Base-by-base conservation (phyloP, 92 coral and sea anemone genomes). In the Bergia puertoricense region DNA sequence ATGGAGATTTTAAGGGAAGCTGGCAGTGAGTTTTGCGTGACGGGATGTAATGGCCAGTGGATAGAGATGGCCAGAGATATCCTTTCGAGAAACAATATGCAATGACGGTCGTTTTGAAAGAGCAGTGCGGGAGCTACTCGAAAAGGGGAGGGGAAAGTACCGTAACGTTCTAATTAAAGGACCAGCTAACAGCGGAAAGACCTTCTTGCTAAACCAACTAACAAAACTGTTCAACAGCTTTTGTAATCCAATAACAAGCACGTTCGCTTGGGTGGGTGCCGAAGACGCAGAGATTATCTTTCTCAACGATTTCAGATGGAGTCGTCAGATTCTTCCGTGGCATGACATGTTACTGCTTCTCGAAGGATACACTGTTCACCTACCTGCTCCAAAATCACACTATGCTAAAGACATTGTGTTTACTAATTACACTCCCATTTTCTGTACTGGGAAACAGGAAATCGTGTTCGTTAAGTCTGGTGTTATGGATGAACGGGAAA, bases 121-220 rank as follows among this genome's bases (percentile, higher is more conserved):
- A 5, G 92, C 90, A 9, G 75, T 90, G 6, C 69, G n/a, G 14
- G 59, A 78, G 13, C 83, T 74, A 38, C 77, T 90, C 8, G 86
- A 79, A 4, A 79, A 86, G 37, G 92, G 90, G 2, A 77, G 82
- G 15, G 82, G 90, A 8, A 90, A 90, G 56, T 90, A 90, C 66
- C 66, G 88, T 16, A 90, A 90, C 77, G 86, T 90, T 30, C 36
- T 85, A 18, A 79, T 90, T 36, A 62, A 77, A 30, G 92, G 92
- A 1, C 90, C 86, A 1, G 90, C 92, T 13, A 79, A 90, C 66
- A 86, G 89, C 56, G 82, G 92, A 15, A 86, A 90, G 72, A 90
- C 92, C 13, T 90, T 90, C 77, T 66, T 86, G 56, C 82, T 77
- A 20, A 79, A 79, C 41, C 90, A 76, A 5, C 30, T 90, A 56